These are phyloP conservation scores for Macrostomum cliftonense DNA, from an alignment of 2,888 invertebrate species.

Conservation along the genomic window DNA sequence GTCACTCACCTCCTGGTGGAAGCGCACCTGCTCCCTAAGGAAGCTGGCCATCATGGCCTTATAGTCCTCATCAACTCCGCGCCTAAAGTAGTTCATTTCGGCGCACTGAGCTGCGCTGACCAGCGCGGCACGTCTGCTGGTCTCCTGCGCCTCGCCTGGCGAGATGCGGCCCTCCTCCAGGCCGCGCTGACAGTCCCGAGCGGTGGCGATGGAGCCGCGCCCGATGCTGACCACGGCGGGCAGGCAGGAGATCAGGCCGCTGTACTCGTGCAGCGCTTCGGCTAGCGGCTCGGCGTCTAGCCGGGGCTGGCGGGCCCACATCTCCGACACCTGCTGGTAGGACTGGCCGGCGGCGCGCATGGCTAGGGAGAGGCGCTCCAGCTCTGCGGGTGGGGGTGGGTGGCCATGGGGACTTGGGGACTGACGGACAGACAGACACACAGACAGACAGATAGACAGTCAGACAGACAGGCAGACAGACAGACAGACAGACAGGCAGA, in stretches of 20 bases:
- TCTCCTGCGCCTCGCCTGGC: slow-evolving; percentile 57
- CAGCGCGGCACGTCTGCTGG: slow-evolving; percentile 64
- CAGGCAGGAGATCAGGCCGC: slow-evolving; percentile 69
- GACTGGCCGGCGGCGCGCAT: too few relatives aligned
- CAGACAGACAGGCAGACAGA: too few relatives aligned
- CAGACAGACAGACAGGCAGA: too few relatives aligned
- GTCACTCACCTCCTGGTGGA: slow-evolving; percentile 54
- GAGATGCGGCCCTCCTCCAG: slow-evolving; percentile 63
- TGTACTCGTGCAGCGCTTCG: slow-evolving; percentile 77
- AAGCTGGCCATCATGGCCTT: slow-evolving; percentile 66
- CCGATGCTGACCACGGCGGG: slow-evolving; percentile 61
- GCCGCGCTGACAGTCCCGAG: slow-evolving; percentile 65
- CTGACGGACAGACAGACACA: too few relatives aligned
- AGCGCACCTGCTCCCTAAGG: slow-evolving; percentile 66
- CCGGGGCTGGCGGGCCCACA: slow-evolving; percentile 19
- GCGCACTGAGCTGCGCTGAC: slow-evolving; percentile 79
- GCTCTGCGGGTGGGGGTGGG: too few relatives aligned
- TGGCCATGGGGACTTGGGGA: too few relatives aligned
- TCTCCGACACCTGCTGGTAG: too few relatives aligned
- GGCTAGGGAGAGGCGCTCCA: too few relatives aligned
- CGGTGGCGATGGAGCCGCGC: slow-evolving; percentile 55
- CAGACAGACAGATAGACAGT: too few relatives aligned
- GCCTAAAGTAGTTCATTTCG: slow-evolving; percentile 78
- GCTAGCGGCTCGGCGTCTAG: slow-evolving; percentile 55
- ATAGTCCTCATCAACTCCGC: slow-evolving; percentile 63